phyloP scores from a whole-genome alignment of 2,888 invertebrate genomes.

The Rhaphigaster nebulosa region DNA sequence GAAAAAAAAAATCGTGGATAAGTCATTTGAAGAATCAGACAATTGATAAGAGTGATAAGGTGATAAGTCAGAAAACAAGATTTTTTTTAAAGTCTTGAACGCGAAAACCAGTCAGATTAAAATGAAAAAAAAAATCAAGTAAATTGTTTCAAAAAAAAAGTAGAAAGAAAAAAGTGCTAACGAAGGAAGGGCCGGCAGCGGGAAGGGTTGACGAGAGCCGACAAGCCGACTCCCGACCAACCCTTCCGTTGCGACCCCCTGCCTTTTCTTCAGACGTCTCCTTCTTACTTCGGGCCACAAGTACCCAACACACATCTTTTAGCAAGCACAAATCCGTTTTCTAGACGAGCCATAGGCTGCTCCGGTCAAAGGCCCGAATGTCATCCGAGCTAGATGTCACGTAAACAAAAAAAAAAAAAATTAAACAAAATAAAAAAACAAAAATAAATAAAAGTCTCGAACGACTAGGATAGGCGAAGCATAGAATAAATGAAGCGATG shows the following conservation, averaged over 20 bases:
- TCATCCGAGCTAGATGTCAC: slow-evolving; percentile 51
- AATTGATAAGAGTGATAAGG: neutral
- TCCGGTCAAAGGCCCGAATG: slow-evolving; percentile 12
- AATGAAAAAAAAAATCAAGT: neutral
- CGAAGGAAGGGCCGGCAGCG: neutral
- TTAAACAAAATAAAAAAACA: slow-evolving; percentile 26
- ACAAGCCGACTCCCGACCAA: slow-evolving; percentile 30
- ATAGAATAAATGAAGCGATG: neutral
- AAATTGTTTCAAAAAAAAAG: neutral
- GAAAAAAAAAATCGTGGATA: neutral
- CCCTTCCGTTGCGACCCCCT: slow-evolving; percentile 27
- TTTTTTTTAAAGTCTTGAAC: neutral
- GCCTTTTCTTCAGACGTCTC: slow-evolving; percentile 48
- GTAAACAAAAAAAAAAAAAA: slow-evolving; percentile 52
- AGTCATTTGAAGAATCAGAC: neutral
- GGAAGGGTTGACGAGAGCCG: slow-evolving; percentile 53
- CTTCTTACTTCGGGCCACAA: slow-evolving; percentile 38
- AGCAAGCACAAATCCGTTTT: neutral
- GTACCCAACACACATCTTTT: slow-evolving; percentile 38
- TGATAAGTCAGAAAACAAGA: neutral
- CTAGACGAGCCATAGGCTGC: neutral
- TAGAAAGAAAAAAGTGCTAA: neutral
- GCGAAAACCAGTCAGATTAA: neutral
- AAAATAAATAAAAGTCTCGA: slow-evolving; percentile 31
- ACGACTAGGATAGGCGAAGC: neutral